These are phyloP conservation scores for Nipponacmea schrenckii DNA, from an alignment of 2,888 invertebrate species.

Conservation along the genomic window DNA sequence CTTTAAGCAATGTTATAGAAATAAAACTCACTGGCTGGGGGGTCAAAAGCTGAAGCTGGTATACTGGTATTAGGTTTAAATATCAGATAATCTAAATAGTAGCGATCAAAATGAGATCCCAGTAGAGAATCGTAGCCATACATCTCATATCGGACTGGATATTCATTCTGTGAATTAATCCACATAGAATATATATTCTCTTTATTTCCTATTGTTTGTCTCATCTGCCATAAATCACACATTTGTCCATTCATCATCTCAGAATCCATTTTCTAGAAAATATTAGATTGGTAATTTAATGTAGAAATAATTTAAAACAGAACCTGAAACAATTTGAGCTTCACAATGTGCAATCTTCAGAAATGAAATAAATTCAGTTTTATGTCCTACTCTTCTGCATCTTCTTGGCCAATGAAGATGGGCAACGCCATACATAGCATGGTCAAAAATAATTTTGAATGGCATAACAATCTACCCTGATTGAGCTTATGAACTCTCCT, in stretches of 20 bases:
- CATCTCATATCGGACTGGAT: constrained; percentile 88
- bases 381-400: too few species aligned
- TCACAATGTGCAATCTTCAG: too few species aligned
- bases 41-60: constrained; percentile 39
- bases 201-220: constrained; percentile 79
- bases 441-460: too few species aligned
- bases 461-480: too few species aligned
- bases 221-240: constrained; percentile 83
- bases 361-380: too few species aligned
- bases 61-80: constrained; percentile 36
- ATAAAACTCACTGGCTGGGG: constrained; percentile 44
- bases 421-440: too few species aligned
- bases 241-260: constrained; percentile 75
- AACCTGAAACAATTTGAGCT: too few species aligned
- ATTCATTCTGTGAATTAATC: constrained; percentile 69
- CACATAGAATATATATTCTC: constrained; percentile 89
- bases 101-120: constrained; percentile 97
- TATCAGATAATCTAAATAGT: constrained; percentile 85
- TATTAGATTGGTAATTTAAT: too few species aligned
- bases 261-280: constrained; percentile 35
- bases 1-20: too few species aligned
- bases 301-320: too few species aligned
- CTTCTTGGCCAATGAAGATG: too few species aligned
- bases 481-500: too few species aligned
- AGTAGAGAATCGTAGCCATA: constrained; percentile 88